These are phyloP conservation scores for Tryphoninae sp. DNA, from an alignment of 2,888 invertebrate species.

Conservation along the genomic window DNA sequence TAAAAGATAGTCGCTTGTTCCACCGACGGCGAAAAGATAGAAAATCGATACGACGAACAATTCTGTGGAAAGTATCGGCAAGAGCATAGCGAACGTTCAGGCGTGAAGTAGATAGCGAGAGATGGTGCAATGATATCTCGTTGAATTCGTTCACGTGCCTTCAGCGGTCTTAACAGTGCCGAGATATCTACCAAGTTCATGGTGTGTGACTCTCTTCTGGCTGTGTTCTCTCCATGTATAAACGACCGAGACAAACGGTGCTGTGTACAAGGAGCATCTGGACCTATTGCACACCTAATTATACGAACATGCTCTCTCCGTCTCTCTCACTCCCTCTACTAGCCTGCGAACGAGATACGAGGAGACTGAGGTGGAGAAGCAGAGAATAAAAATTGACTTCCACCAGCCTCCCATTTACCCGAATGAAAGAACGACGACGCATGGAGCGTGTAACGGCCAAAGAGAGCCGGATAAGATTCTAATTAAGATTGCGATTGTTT, in stretches of 20 bases:
- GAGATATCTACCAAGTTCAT: conserved; percentile 32
- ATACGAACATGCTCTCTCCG: conserved; percentile 40
- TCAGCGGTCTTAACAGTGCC: conserved; percentile 1
- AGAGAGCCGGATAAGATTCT: conserved; percentile 62
- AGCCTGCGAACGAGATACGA: conserved; percentile 30
- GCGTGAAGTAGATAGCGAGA: conserved; percentile 53
- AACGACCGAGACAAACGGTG: conserved; percentile 13
- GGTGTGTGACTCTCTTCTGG: conserved; percentile 22
- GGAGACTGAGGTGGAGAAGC: conserved; percentile 4
- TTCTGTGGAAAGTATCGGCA: conserved; percentile 67
- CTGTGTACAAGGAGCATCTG: conserved; percentile 42
- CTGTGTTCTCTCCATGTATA: conserved; percentile 6
- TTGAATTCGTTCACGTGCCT: conserved; percentile 29
- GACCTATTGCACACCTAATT: conserved; percentile 64
- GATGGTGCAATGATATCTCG: conserved; percentile 43
- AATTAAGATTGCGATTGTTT: conserved; percentile 66
- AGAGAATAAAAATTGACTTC: conserved; percentile 39
- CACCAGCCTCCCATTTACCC: conserved; percentile 27
- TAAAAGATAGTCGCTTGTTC: conserved; percentile 21
- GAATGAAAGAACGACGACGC: conserved; percentile 39
- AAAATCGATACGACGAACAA: conserved; percentile 64
- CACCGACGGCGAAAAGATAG: conserved; percentile 29
- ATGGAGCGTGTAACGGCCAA: conserved; percentile 42
- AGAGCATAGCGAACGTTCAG: not conserved
- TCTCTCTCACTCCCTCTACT: too few species aligned